A percentile compares a stretch with the other conserved stretches of the same genome.
Evolutionary conservation across 64 coral and sea anemone species (phyloP).

Genomic region (Stichodactyla mertensii): DNA sequence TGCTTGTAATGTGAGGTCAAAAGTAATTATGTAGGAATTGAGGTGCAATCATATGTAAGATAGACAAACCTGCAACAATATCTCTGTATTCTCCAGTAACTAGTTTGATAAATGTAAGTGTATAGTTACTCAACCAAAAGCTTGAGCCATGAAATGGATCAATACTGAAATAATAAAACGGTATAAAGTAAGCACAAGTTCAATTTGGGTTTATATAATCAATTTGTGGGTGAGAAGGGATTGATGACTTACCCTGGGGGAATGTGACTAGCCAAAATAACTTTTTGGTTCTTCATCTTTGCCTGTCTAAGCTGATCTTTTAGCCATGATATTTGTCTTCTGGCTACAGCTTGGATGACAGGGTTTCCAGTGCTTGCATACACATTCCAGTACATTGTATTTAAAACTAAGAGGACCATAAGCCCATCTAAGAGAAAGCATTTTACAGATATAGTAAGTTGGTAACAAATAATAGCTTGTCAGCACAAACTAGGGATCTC

Average conservation of each 20-base stretch:
- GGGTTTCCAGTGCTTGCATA: conserved; percentile 1
- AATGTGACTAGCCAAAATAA: conserved; percentile 54
- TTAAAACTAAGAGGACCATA: conserved; percentile 50
- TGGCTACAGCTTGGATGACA: conserved; percentile 24
- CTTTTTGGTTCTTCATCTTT: conserved; percentile 26
- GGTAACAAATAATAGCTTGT: neutral
- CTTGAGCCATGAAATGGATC: neutral
- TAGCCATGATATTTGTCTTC: conserved; percentile 46
- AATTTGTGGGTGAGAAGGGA: neutral
- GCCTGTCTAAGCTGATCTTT: conserved; percentile 46
- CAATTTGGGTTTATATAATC: neutral
- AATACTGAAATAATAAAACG: conserved; percentile 4
- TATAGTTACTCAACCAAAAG: conserved; percentile 58
- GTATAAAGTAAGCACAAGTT: neutral
- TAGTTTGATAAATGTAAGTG: conserved; percentile 30
- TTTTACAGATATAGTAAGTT: neutral
- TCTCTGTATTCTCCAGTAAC: conserved; percentile 41
- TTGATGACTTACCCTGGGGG: conserved; percentile 45
- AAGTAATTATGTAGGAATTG: neutral
- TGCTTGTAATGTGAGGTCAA: neutral
- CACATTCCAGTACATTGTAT: conserved; percentile 58
- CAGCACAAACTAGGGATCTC: too few relatives aligned
- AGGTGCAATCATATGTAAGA: neutral
- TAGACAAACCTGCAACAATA: conserved; percentile 39
- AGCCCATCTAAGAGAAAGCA: conserved; percentile 37